Evolutionary conservation across 2,888 invertebrate species (phyloP), one percentile per base, ranked within the genome.

Genomic region (Pardosa pseudoannulata): DNA sequence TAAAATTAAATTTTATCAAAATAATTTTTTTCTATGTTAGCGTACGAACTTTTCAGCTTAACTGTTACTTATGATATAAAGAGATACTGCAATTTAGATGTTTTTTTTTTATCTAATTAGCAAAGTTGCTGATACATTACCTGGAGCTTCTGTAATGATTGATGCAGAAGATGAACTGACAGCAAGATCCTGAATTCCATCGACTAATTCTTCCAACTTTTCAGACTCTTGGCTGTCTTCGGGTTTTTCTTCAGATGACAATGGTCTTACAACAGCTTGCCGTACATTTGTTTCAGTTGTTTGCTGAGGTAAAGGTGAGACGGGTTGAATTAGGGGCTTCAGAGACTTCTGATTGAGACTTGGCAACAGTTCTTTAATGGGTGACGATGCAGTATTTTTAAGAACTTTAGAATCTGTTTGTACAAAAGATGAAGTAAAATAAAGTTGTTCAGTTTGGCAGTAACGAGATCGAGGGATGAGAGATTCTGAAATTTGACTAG

Each of bases 371-470:
- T 87, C 87, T 72, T 80, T 79, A 13, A 87, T 72, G 19, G 87
- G 87, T 23, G 87, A 87, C n/a, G 80, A 87, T 1, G 75, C 79
- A 39, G 76, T 39, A 27, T 81, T 74, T 23, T 28, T 79, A n/a
- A 75, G 1, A 32, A 19, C 36, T 36, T 9, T 36, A 19, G 50
- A 19, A 5, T 88, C 80, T 9, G 88, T 80, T 36, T 83, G 83
- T 31, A 76, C 76, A n/a, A 68, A 67, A 1, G 41, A 72, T 5
- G 79, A 76, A 16, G 32, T 67, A 36, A 68, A 27, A 50, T 78
- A 85, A 23, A 79, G 71, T 0, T 65, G 67, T 23, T 87, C 87
- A 31, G 87, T 87, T 75, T 87, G 87, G 80, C 87, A 80, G 28
- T 80, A 76, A 23, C 64, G 74, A 11, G 87, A 87, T 29, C 73